Evolutionary conservation across 2,797 vertebrate genomes (phyloP), one percentile per base, ranked within the genome.

Genomic region (Syncerus caffer): DNA sequence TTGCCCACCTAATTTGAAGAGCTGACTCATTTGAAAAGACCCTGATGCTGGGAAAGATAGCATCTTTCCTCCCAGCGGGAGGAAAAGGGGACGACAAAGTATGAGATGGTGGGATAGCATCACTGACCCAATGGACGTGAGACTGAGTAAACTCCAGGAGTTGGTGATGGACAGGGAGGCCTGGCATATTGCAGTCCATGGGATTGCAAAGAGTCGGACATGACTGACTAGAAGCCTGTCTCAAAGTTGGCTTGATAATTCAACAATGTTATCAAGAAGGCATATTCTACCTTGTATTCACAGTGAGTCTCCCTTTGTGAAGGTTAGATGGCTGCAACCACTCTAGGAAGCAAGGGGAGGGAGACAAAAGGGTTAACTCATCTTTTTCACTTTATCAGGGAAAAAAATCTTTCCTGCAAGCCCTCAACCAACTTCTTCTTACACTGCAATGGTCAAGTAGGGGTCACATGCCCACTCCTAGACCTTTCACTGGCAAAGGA

Each of bases 231-330:
- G 91, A 96, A 93, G 45, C 23, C 31, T 25, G n/a, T 27, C 51
- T 94, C 51, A 38, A 53, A 45, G 51, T 38, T 94, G 64, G 13
- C 79, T 95, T 86, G 88, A 19, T 58, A 85, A 96, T 58, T 95
- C 76, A 78, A 29, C 45, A 25, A 45, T 27, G 53, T 76, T 85
- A 64, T 83, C 60, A n/a, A 71, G 60, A 93, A 83, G 76, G 78
- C 38, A 89, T 42, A 67, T 88, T 92, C 53, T 2, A 80, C 42
- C 60, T 47, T 53, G 71, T 53, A 71, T 95, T 42, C 83, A 38
- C 11, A 23, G 23, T 89, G 74, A 96, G 62, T 89, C 53, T 90
- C 34, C 17, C 53, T 50, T 62, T 50, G 82, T 25, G 51, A 90
- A 55, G 45, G 16, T 85, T 57, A 85, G 78, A 51, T 13, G n/a